phyloP scores from a whole-genome alignment of 2,888 invertebrate species.

The Alentia gelatinosa region DNA sequence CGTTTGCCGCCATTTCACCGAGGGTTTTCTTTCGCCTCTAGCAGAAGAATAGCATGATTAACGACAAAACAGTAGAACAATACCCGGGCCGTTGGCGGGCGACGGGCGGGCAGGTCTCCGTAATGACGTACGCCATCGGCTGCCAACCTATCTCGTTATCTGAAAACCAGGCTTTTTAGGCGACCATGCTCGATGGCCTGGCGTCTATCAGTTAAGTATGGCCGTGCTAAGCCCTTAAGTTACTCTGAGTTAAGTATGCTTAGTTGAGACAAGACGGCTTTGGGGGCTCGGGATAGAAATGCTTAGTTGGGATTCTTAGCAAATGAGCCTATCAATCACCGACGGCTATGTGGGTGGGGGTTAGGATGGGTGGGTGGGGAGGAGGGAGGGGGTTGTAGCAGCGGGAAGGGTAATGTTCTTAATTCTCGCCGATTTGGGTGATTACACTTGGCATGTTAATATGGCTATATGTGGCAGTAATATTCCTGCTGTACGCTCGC shows the following conservation, averaged over 20 bases:
- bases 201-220: slow-evolving; percentile 52
- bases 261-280: slow-evolving; percentile 49
- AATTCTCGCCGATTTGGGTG: slow-evolving; percentile 14
- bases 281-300: slow-evolving; percentile 11
- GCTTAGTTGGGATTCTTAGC: slow-evolving; percentile 51
- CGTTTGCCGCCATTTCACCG: slow-evolving; percentile 8
- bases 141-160: slow-evolving; percentile 47
- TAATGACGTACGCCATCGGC: slow-evolving; percentile 36
- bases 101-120: neutral
- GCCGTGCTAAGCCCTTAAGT: slow-evolving; percentile 47
- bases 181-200: neutral
- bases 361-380: neutral
- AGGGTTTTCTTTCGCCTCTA: neutral
- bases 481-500: slow-evolving; percentile 21
- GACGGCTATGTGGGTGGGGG: neutral
- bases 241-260: slow-evolving; percentile 54
- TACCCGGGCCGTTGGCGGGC: neutral
- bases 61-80: slow-evolving; percentile 44
- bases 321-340: slow-evolving; percentile 46
- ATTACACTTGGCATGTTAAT: slow-evolving; percentile 36
- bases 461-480: slow-evolving; percentile 22
- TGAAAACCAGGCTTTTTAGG: slow-evolving; percentile 37
- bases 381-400: neutral
- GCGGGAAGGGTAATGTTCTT: neutral
- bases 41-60: slow-evolving; percentile 24